These are phyloP conservation scores for Orthosia gracilis DNA, from an alignment of 2,888 invertebrate species.

Conservation along the genomic window DNA sequence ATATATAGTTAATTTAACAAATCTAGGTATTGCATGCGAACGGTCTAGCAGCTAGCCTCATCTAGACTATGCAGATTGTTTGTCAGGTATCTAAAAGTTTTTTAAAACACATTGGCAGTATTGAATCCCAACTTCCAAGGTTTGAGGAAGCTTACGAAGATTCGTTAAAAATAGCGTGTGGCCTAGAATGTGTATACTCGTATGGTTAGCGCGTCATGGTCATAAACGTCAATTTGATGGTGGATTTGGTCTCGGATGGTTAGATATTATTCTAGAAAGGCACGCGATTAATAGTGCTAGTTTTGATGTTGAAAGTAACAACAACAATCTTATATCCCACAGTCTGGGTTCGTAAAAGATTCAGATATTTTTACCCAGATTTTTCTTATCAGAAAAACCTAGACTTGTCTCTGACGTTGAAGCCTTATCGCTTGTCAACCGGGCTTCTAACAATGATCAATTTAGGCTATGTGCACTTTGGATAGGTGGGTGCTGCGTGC, in stretches of 20 bases:
- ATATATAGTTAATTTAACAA: not conserved
- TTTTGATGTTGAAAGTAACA: not conserved
- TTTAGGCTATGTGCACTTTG: not conserved
- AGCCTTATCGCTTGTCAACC: not conserved
- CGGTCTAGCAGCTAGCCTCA: not conserved
- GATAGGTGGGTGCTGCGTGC: constrained; percentile 39
- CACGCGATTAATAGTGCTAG: constrained; percentile 16
- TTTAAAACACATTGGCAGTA: constrained; percentile 21
- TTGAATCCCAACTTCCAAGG: constrained; percentile 50
- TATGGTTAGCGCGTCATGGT: constrained; percentile 34
- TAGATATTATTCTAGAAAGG: not conserved
- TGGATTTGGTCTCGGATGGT: constrained; percentile 8
- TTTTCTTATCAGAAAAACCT: not conserved
- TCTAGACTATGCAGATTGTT: constrained; percentile 4
- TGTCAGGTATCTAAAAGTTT: constrained; percentile 10
- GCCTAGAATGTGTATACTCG: constrained; percentile 38
- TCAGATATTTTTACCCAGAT: not conserved
- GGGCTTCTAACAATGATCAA: constrained; percentile 20
- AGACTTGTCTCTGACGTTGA: not conserved
- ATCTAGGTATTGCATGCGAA: not conserved
- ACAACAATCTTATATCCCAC: not conserved
- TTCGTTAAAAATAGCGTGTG: constrained; percentile 46
- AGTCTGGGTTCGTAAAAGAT: not conserved
- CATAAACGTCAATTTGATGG: constrained; percentile 28
- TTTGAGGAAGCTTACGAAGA: constrained; percentile 50